A percentile compares a stretch with the other conserved stretches of the same genome.
phyloP scores from a whole-genome alignment of 2,888 invertebrate species.

The Lepidonotus clava region DNA sequence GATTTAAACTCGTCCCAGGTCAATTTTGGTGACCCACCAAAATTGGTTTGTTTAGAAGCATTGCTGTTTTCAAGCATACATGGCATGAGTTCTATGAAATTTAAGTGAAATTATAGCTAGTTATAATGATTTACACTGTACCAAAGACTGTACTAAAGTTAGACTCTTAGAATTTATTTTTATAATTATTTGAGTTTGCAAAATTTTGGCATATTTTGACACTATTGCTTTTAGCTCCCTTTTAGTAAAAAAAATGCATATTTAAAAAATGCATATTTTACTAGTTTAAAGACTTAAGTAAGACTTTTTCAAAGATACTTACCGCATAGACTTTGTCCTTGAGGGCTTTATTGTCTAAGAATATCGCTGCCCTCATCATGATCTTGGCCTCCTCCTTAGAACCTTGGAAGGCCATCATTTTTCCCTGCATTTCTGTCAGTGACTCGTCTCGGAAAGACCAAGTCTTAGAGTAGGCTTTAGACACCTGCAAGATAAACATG shows the following conservation, averaged over 20 bases:
- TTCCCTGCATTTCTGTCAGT: slow-evolving; percentile 75
- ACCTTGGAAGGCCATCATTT: slow-evolving; percentile 72
- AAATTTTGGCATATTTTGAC: no score
- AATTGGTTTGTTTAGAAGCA: no score
- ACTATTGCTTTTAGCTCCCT: no score
- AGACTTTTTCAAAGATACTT: slow-evolving; percentile 61
- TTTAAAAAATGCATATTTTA: not conserved
- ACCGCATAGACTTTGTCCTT: slow-evolving; percentile 80
- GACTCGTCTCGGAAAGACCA: slow-evolving; percentile 80
- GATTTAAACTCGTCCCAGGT: no score
- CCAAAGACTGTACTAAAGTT: no score
- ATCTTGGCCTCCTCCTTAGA: slow-evolving; percentile 76
- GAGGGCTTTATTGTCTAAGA: slow-evolving; percentile 76
- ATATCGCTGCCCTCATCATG: slow-evolving; percentile 76
- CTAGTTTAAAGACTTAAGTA: not conserved
- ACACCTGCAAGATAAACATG: slow-evolving; percentile 69
- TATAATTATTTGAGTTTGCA: no score
- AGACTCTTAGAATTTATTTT: no score
- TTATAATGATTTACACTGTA: no score
- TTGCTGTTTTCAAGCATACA: no score
- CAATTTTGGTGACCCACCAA: no score
- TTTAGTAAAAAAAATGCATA: not conserved
- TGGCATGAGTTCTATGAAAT: no score
- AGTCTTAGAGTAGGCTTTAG: slow-evolving; percentile 80
- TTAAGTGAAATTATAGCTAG: no score